Conservation (phyloP, 1,140 invertebrate genomes). For the Drosophila ananassae region DNA sequence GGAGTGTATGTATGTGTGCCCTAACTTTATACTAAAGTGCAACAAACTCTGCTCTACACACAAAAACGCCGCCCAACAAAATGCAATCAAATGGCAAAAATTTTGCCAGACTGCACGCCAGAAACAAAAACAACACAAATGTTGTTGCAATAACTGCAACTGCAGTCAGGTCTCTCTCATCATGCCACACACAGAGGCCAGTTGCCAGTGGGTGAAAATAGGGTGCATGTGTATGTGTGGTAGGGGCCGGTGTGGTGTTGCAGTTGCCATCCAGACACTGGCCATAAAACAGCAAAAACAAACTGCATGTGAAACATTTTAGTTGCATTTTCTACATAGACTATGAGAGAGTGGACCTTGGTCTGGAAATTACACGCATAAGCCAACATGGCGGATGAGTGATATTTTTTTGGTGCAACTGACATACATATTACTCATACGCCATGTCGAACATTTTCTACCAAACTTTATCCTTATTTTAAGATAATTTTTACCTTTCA, state of each 20-base stretch:
- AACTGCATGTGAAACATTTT: slow-evolving; percentile 74
- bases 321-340: slow-evolving; percentile 80
- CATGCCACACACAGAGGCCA: slow-evolving; percentile 29
- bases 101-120: slow-evolving; percentile 71
- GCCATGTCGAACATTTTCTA: not conserved
- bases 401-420: not conserved
- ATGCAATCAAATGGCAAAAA: slow-evolving; percentile 81
- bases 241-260: not conserved
- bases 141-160: slow-evolving; percentile 58
- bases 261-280: slow-evolving; percentile 49
- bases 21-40: slow-evolving; percentile 70
- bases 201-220: slow-evolving; percentile 12
- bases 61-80: slow-evolving; percentile 64
- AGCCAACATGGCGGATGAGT: not conserved
- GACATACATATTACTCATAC: not conserved
- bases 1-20: slow-evolving; percentile 24
- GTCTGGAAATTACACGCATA: not conserved
- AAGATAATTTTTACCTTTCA: too few relatives aligned
- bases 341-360: slow-evolving; percentile 19
- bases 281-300: slow-evolving; percentile 75
- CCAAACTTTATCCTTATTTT: too few relatives aligned
- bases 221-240: not conserved
- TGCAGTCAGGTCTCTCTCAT: slow-evolving; percentile 35
- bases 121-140: slow-evolving; percentile 40
- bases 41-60: slow-evolving; percentile 73